These are phyloP conservation scores for Gracilinanus agilis DNA, from an alignment of 2,113 vertebrate species.

Conservation along the genomic window DNA sequence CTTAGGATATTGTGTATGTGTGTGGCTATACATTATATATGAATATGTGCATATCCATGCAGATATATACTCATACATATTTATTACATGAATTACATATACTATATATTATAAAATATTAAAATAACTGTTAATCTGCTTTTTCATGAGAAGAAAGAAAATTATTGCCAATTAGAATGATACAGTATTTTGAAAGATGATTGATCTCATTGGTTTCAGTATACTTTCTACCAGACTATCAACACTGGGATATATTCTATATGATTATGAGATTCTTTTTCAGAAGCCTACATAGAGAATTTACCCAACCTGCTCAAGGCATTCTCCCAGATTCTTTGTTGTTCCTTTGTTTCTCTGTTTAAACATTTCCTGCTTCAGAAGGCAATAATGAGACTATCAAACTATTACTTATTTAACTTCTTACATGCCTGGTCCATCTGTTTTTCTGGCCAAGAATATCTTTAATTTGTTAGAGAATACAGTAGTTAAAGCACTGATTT, in stretches of 20 bases:
- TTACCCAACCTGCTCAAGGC: neutral
- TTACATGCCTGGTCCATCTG: neutral
- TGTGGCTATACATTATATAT: neutral
- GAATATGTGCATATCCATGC: neutral
- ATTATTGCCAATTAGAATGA: neutral
- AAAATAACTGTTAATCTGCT: neutral
- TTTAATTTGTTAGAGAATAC: neutral
- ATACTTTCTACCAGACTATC: neutral
- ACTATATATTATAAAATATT: too few species aligned
- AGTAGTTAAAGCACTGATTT: neutral
- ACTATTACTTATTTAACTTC: neutral
- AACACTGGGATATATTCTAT: neutral
- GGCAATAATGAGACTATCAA: neutral
- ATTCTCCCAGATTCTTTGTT: neutral
- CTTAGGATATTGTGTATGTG: neutral
- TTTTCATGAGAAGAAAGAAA: neutral
- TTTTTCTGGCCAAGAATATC: neutral
- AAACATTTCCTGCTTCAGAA: neutral
- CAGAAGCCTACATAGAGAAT: neutral
- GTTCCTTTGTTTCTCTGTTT: neutral
- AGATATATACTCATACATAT: neutral
- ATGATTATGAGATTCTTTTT: neutral
- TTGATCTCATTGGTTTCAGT: neutral
- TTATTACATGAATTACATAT: neutral
- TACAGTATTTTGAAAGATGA: neutral